Evolutionary conservation across 2,113 vertebrate species (phyloP).

Genomic region (Eurypyga helias): DNA sequence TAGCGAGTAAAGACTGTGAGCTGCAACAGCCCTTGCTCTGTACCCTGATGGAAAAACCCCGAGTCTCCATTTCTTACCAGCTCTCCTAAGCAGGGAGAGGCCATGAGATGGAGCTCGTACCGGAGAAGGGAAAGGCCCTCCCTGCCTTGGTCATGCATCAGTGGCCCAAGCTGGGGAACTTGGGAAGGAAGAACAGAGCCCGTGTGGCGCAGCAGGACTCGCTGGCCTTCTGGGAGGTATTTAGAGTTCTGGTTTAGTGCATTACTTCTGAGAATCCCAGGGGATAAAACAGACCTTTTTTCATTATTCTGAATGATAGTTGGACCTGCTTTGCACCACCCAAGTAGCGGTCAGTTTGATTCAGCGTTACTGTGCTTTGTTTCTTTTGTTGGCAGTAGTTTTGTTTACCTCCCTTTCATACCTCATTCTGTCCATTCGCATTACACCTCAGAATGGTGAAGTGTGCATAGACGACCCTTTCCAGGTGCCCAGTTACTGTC

Average conservation of each 20-base stretch:
- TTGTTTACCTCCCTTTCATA: not conserved
- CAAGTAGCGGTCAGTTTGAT: not conserved
- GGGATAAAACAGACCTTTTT: not conserved
- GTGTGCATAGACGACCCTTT: not conserved
- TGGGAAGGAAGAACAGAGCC: not conserved
- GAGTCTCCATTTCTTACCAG: not conserved
- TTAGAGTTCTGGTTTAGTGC: not conserved
- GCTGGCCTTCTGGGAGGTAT: not conserved
- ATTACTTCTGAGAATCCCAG: not conserved
- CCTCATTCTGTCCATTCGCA: fast-evolving
- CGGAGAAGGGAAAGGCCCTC: not conserved
- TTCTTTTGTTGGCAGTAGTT: not conserved
- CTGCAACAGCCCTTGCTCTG: not conserved
- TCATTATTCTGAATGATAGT: not conserved
- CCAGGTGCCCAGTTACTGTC: too few species aligned
- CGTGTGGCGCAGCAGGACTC: not conserved
- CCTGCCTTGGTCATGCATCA: not conserved
- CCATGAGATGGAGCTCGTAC: not conserved
- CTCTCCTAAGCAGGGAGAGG: not conserved
- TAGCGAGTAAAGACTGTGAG: not conserved
- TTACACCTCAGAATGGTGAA: not conserved
- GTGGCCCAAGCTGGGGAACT: not conserved
- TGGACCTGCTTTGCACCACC: not conserved
- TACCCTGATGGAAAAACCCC: not conserved
- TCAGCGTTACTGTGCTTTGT: not conserved